A percentile compares a stretch with the other conserved stretches of the same genome.
These are phyloP conservation scores for Malthinus seriepunctatus DNA, from an alignment of 2,888 invertebrate genomes.

Conservation along the genomic window DNA sequence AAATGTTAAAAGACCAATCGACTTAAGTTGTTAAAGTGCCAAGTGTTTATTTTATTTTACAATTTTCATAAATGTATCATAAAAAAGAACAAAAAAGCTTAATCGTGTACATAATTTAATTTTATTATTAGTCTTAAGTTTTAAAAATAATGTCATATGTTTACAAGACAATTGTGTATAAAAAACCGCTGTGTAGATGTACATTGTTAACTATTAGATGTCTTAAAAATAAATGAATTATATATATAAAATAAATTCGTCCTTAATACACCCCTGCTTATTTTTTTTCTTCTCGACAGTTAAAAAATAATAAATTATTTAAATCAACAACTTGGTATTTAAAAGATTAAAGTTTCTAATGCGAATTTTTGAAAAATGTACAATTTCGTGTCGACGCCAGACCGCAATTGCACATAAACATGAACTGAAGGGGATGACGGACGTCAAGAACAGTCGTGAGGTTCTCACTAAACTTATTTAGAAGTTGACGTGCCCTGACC, in stretches of 20 bases:
- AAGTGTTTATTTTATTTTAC: conserved; percentile 26
- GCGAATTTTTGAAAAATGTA: conserved; percentile 21
- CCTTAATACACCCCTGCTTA: background rate
- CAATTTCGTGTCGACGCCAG: conserved; percentile 25
- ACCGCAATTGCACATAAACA: conserved; percentile 29
- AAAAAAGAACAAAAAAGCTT: conserved; percentile 15
- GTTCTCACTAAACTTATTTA: conserved; percentile 47
- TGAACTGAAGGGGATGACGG: conserved; percentile 26
- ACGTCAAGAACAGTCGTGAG: conserved; percentile 30
- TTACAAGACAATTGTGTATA: conserved; percentile 16
- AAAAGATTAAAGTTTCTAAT: background rate
- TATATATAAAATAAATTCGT: background rate
- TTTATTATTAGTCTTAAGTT: conserved; percentile 12
- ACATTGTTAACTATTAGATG: conserved; percentile 54
- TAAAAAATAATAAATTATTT: background rate
- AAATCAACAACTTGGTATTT: background rate
- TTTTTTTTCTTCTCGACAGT: too few species aligned
- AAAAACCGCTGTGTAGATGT: conserved; percentile 44
- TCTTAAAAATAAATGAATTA: conserved; percentile 49
- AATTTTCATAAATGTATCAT: conserved; percentile 26
- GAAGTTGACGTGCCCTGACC: conserved; percentile 46
- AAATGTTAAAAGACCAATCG: background rate
- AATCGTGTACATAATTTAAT: conserved; percentile 21
- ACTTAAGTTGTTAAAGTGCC: conserved; percentile 22
- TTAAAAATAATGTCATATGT: conserved; percentile 7